Conservation (phyloP, 2,797 vertebrate species). For the Eulemur coronatus region DNA sequence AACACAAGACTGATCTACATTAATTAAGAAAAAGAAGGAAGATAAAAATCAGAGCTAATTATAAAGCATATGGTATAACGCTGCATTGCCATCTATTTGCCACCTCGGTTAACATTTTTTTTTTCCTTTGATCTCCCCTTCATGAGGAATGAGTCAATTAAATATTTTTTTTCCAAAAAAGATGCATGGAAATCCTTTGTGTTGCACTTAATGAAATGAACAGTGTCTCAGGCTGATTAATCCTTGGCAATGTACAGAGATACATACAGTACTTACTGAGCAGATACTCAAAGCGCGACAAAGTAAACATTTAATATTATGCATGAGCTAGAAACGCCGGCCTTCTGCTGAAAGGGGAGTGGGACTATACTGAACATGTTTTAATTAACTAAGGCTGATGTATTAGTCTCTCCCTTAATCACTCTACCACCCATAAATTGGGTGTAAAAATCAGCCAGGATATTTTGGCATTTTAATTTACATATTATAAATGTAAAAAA, state of each 20-base stretch:
- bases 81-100: not conserved
- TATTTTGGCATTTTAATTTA: not conserved
- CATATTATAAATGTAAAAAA: not conserved
- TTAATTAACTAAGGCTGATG: not conserved
- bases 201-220: not conserved
- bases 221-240: not conserved
- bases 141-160: not conserved
- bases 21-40: not conserved
- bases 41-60: not conserved
- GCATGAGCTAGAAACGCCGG: rapidly evolving
- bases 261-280: not conserved
- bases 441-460: not conserved
- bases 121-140: not conserved
- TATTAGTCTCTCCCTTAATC: not conserved
- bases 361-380: rapidly evolving
- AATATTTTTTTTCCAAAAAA: not conserved
- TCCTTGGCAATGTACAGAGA: not conserved
- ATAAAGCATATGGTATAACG: not conserved
- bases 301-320: not conserved
- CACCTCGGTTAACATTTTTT: not conserved
- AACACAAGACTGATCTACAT: not conserved
- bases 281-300: not conserved
- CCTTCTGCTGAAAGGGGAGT: not conserved
- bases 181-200: not conserved
- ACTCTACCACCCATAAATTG: not conserved